Percentiles rank a stretch among this genome's conserved stretches.
Conservation (phyloP, 2,797 vertebrate species). For the Enteromius radiatus region DNA sequence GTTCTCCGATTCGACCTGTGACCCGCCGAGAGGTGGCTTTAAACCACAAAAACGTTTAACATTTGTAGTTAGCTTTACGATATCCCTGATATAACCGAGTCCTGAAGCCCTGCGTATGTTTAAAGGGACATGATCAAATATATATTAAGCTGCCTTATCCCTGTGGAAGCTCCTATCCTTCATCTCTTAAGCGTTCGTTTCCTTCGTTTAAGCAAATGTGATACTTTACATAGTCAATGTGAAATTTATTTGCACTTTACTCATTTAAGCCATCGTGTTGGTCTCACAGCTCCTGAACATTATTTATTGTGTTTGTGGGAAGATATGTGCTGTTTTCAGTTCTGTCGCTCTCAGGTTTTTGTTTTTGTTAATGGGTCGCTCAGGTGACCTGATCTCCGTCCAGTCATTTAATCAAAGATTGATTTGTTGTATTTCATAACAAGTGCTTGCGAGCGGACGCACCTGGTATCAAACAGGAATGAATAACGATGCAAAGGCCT, state of each 20-base stretch:
- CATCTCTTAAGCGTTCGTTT: slow-evolving; percentile 51
- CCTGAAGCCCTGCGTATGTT: slow-evolving; percentile 47
- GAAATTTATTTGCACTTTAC: slow-evolving; percentile 38
- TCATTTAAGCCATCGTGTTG: slow-evolving; percentile 14
- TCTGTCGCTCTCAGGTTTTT: background rate
- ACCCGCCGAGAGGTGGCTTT: slow-evolving; percentile 76
- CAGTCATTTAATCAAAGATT: background rate
- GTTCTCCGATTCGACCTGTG: slow-evolving; percentile 47
- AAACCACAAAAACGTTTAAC: too few relatives aligned
- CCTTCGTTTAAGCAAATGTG: background rate
- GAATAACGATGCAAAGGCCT: slow-evolving; percentile 1
- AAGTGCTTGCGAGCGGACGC: slow-evolving; percentile 3
- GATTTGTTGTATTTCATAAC: background rate
- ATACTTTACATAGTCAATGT: slow-evolving; percentile 17
- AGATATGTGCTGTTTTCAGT: background rate
- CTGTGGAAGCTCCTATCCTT: slow-evolving; percentile 52
- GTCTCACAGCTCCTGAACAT: background rate
- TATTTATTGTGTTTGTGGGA: slow-evolving; percentile 51
- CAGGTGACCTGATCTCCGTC: background rate
- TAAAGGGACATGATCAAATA: slow-evolving; percentile 69
- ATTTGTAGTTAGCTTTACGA: background rate
- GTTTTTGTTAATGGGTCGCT: slow-evolving; percentile 9
- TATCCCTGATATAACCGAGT: slow-evolving; percentile 12
- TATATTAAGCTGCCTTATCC: slow-evolving; percentile 82
- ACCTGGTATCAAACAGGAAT: background rate